These are phyloP conservation scores for Rhingia rostrata DNA, from an alignment of 2,888 invertebrate genomes.

Conservation along the genomic window DNA sequence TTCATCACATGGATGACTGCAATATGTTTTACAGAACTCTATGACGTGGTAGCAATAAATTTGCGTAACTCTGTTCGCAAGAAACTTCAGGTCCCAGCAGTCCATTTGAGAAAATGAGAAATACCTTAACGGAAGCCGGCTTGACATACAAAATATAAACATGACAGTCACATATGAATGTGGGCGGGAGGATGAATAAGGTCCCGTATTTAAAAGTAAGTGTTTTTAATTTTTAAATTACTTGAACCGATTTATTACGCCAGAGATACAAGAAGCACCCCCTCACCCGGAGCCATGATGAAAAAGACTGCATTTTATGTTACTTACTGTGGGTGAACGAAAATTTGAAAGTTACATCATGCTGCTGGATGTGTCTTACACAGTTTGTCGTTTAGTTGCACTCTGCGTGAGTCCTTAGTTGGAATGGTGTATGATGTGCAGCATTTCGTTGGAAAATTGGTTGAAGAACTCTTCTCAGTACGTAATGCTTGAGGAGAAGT, in stretches of 20 bases:
- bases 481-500: too few relatives aligned
- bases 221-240: neutral
- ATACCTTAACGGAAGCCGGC: neutral
- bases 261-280: neutral
- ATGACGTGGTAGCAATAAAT: neutral
- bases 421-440: too few relatives aligned
- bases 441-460: too few relatives aligned
- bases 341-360: neutral
- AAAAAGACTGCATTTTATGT: neutral
- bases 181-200: too few relatives aligned
- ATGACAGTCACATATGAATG: neutral
- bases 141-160: neutral
- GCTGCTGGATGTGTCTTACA: too few relatives aligned
- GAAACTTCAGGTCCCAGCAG: constrained; percentile 2
- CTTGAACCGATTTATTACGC: constrained; percentile 2
- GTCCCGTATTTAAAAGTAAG: neutral
- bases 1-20: constrained; percentile 5
- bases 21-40: constrained; percentile 10
- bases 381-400: too few relatives aligned
- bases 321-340: neutral
- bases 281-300: neutral
- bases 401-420: too few relatives aligned
- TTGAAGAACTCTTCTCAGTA: too few relatives aligned
- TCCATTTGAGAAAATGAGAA: constrained; percentile 21
- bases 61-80: constrained; percentile 1